Percentiles rank a stretch among this genome's conserved stretches.
phyloP scores from a whole-genome alignment of 2,113 vertebrate genomes.

The Marcusenius ussheri region DNA sequence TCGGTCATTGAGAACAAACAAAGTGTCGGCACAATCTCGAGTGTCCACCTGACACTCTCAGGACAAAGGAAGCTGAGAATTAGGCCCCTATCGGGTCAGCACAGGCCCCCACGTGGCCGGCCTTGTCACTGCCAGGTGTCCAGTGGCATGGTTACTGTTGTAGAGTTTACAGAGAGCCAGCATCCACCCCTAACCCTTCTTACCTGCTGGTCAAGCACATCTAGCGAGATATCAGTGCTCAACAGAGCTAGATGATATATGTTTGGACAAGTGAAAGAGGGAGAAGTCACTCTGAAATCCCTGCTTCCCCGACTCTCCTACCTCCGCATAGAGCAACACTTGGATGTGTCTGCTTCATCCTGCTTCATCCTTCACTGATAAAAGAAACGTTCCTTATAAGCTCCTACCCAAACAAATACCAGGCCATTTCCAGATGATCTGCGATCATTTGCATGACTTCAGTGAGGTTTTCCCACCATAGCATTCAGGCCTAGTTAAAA shows the following conservation, averaged over 20 bases:
- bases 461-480: neutral
- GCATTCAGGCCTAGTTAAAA: neutral
- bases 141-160: slow-evolving; percentile 12
- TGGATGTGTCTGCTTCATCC: neutral
- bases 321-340: neutral
- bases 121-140: slow-evolving; percentile 25
- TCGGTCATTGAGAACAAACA: slow-evolving; percentile 54
- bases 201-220: neutral
- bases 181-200: neutral
- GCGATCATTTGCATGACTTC: neutral
- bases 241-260: slow-evolving; percentile 2
- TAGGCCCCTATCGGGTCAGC: slow-evolving; percentile 42
- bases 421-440: neutral
- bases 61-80: slow-evolving; percentile 31
- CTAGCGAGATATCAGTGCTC: neutral
- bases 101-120: slow-evolving; percentile 25
- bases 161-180: neutral
- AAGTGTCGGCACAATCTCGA: slow-evolving; percentile 40
- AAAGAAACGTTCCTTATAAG: slow-evolving; percentile 11
- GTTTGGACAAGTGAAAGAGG: slow-evolving; percentile 8
- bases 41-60: slow-evolving; percentile 32
- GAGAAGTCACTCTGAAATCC: neutral
- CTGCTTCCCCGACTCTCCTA: neutral
- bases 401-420: slow-evolving; percentile 1
- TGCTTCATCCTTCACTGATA: neutral